Base-by-base conservation (phyloP, 2,113 vertebrate species). In the Tenebrosternarchus preto region DNA sequence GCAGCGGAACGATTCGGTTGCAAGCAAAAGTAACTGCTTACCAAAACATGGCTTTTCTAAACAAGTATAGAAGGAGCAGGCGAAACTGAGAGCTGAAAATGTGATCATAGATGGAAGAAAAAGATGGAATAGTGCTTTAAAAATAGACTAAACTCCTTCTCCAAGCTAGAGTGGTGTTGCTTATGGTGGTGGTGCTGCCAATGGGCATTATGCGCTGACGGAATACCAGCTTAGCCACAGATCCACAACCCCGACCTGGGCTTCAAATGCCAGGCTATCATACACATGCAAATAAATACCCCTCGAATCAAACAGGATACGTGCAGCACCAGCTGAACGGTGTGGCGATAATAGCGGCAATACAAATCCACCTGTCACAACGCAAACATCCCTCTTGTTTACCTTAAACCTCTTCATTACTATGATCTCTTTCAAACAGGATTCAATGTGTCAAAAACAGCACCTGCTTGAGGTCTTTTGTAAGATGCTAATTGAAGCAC, bases 211-310 rank as follows among this genome's bases (percentile, higher is more conserved):
- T 69, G 64, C 64, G 63, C 64, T 53, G 33, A 20, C 57, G 24
- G 50, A 50, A 53, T 75, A 2, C 39, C 24, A 0, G 33, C 15
- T 56, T 56, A 12, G 46, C 77, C 73, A 29, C 50, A 46, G 43
- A 68, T 67, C 36, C 12, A 53, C 25, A 73, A 72, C 67, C 67
- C 43, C 63, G 50, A 57, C 69, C 64, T 82, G 50, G 25, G 43
- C 69, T 73, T 73, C 66, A 46, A 69, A 73, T 77, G 63, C 55
- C 76, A 80, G 74, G 39, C 76, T 72, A 76, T 71, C 72, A 73
- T 61, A 80, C 67, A 76, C 80, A 84, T 86, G 85, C 82, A 86
- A 86, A 86, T 83, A 86, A 86, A 86, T 81, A 27, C 43, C 53
- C 61, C 22, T 70, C 69, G 76, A 86, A 82, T 77, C 61, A 82